Evolutionary conservation across 2,113 vertebrate genomes (phyloP).

Genomic region (Rhinichthys klamathensis): DNA sequence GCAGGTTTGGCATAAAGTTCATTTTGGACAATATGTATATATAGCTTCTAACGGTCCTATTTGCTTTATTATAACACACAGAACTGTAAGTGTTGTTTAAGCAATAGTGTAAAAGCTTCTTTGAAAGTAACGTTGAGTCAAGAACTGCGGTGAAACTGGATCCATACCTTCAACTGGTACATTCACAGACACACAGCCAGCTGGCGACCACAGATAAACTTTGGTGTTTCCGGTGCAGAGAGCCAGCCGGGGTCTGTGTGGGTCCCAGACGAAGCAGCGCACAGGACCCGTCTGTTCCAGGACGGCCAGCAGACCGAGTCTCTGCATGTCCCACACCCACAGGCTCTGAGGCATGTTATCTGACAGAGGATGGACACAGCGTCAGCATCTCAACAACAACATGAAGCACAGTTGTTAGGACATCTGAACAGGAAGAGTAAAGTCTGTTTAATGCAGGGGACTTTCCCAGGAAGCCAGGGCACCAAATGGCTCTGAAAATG

Average conservation of each 20-base stretch:
- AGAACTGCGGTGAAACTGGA: background rate
- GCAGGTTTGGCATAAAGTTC: background rate
- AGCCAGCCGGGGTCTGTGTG: conserved; percentile 82
- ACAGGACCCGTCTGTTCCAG: conserved; percentile 85
- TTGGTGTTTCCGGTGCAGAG: conserved; percentile 84
- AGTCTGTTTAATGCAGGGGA: conserved; percentile 45
- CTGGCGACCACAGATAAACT: conserved; percentile 89
- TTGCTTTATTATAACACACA: background rate
- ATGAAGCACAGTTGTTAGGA: conserved; percentile 40
- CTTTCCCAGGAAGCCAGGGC: conserved; percentile 46
- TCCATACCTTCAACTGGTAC: conserved; percentile 85
- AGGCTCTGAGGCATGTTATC: conserved; percentile 86
- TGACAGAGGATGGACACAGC: conserved; percentile 60
- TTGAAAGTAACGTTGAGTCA: background rate
- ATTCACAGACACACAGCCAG: conserved; percentile 85
- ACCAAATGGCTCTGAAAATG: conserved; percentile 49
- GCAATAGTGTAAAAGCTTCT: background rate
- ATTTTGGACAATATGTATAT: background rate
- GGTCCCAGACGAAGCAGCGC: conserved; percentile 91
- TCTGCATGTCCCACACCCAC: conserved; percentile 94
- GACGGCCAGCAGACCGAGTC: conserved; percentile 81
- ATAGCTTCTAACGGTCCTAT: background rate
- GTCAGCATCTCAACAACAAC: conserved; percentile 24
- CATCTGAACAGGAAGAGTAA: conserved; percentile 28
- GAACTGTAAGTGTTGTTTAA: background rate